Conservation (phyloP, 2,797 vertebrate genomes). For the Brotogeris chrysoptera region DNA sequence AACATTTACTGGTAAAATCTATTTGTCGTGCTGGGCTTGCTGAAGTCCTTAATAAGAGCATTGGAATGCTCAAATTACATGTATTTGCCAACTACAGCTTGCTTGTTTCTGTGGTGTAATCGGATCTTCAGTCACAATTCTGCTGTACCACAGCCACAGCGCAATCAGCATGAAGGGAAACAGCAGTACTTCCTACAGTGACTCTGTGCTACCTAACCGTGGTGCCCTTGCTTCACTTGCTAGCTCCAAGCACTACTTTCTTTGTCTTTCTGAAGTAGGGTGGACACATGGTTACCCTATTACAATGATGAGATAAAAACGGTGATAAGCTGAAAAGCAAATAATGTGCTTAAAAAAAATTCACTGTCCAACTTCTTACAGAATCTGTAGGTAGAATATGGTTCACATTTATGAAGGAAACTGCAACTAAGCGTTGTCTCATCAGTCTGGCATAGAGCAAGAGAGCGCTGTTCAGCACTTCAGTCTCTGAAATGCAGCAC, state of each 20-base stretch:
- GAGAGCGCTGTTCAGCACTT: not conserved
- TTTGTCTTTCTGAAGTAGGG: not conserved
- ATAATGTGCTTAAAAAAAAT: not conserved
- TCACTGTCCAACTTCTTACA: not conserved
- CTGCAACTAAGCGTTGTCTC: not conserved
- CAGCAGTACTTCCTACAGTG: not conserved
- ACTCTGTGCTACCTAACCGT: not conserved
- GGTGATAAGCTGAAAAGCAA: not conserved
- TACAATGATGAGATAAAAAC: not conserved
- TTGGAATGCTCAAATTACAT: not conserved
- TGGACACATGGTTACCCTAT: not conserved
- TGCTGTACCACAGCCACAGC: not conserved
- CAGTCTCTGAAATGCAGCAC: not conserved
- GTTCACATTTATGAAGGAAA: not conserved
- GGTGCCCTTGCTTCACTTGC: constrained; percentile 30
- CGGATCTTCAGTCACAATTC: not conserved
- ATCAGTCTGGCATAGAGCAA: not conserved
- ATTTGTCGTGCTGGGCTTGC: not conserved
- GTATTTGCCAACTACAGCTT: not conserved
- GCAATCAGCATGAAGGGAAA: not conserved
- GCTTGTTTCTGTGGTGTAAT: not conserved
- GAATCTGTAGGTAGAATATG: not conserved
- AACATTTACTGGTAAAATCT: not conserved
- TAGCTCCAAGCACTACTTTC: not conserved
- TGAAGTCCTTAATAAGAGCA: not conserved